phyloP scores from a whole-genome alignment of 2,113 vertebrate species.

The Phylloscopus whistleri region DNA sequence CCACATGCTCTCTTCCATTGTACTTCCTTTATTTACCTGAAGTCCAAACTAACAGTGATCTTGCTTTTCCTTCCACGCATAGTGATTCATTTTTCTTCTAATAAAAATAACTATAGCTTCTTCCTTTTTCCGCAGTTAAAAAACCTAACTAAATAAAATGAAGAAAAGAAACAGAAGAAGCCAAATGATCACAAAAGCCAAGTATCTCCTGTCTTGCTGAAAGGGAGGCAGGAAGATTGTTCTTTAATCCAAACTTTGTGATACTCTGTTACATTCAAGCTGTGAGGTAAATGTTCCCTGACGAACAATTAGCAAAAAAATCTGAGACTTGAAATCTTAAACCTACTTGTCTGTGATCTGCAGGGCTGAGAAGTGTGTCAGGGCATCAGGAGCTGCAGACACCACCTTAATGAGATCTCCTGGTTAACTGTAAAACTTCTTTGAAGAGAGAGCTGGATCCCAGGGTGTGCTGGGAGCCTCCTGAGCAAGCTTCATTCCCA shows the following conservation, averaged over 20 bases:
- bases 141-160: not conserved
- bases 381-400: not conserved
- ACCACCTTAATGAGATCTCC: conserved; percentile 19
- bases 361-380: not conserved
- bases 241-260: not conserved
- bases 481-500: not conserved
- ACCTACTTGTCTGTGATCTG: conserved; percentile 1
- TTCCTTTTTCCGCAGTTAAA: not conserved
- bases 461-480: not conserved
- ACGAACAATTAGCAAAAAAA: conserved; percentile 55
- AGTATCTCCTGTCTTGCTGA: not conserved
- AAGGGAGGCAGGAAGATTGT: not conserved
- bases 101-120: not conserved
- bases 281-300: conserved; percentile 36
- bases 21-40: not conserved
- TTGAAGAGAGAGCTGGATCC: not conserved
- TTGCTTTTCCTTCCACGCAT: not conserved
- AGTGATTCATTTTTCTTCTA: not conserved
- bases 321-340: not conserved
- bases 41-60: not conserved
- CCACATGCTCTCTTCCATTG: not conserved
- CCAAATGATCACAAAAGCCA: not conserved
- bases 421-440: not conserved
- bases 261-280: not conserved
- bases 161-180: not conserved